phyloP scores from a whole-genome alignment of 2,113 vertebrate genomes.

The Heteronetta atricapilla region DNA sequence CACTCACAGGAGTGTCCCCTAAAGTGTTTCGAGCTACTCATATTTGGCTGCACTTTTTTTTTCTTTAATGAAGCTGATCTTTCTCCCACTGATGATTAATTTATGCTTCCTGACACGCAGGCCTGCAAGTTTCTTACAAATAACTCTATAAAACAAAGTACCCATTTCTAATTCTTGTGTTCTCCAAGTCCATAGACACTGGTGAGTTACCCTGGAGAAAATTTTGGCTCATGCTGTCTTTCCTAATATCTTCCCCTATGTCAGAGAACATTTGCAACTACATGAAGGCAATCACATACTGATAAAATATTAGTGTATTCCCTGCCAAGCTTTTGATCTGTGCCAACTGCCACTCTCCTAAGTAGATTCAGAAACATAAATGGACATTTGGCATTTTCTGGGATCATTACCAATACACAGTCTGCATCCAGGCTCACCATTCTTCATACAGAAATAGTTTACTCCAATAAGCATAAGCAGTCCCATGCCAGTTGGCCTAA shows the following conservation, averaged over 20 bases:
- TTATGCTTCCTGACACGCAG: neutral
- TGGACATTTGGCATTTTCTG: constrained; percentile 46
- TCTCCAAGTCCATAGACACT: neutral
- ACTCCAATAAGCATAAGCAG: neutral
- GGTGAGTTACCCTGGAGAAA: neutral
- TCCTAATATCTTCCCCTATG: neutral
- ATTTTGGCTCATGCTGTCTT: neutral
- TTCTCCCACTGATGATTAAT: neutral
- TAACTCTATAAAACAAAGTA: neutral
- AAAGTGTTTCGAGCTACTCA: neutral
- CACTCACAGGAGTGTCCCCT: neutral
- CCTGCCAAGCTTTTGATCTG: neutral
- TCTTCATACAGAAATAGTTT: constrained; percentile 30
- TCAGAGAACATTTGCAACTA: neutral
- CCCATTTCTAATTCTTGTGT: neutral
- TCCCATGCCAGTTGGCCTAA: constrained; percentile 9
- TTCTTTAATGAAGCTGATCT: neutral
- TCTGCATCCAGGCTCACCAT: neutral
- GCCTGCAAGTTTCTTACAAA: neutral
- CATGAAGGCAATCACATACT: neutral
- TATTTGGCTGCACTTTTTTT: neutral
- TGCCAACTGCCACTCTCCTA: constrained; percentile 1
- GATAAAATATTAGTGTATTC: neutral
- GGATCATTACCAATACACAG: constrained; percentile 10
- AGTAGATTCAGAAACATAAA: constrained; percentile 2